phyloP scores from a whole-genome alignment of 2,797 vertebrate species.

The Cossypha dichroa region DNA sequence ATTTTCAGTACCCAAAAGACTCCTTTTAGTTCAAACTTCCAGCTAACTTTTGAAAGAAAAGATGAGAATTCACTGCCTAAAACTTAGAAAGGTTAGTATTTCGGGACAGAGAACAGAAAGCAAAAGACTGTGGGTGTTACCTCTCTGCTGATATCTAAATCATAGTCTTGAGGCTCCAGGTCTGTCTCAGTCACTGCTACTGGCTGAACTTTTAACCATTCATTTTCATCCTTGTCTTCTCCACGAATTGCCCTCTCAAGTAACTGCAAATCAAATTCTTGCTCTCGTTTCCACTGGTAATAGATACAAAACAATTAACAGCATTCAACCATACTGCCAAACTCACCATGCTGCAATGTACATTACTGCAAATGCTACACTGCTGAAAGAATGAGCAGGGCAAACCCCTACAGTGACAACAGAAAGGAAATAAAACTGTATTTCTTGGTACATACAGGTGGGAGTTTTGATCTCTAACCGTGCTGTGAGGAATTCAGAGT shows the following conservation, averaged over 20 bases:
- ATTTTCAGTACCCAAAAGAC: neutral
- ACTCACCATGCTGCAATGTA: neutral
- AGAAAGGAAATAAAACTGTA: neutral
- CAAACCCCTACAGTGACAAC: neutral
- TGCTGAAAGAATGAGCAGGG: neutral
- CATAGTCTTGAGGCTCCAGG: constrained; percentile 90
- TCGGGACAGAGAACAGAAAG: neutral
- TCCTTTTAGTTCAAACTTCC: neutral
- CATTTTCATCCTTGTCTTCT: constrained; percentile 88
- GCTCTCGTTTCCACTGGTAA: constrained; percentile 96
- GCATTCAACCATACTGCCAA: constrained; percentile 10
- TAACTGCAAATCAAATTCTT: constrained; percentile 98
- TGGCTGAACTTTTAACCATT: constrained; percentile 87
- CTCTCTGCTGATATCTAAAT: constrained; percentile 94
- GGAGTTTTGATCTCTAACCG: neutral
- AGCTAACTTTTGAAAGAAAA: neutral
- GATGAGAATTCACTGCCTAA: neutral
- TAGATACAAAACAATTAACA: constrained; percentile 74
- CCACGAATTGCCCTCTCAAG: constrained; percentile 90
- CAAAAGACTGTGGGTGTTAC: constrained; percentile 69
- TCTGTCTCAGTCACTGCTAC: constrained; percentile 81
- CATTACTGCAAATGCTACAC: neutral
- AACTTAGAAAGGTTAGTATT: neutral
- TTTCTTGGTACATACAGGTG: neutral
- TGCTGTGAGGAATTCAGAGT: neutral